These are phyloP conservation scores for Lapara coniferarum DNA, from an alignment of 2,888 invertebrate species.

Conservation along the genomic window DNA sequence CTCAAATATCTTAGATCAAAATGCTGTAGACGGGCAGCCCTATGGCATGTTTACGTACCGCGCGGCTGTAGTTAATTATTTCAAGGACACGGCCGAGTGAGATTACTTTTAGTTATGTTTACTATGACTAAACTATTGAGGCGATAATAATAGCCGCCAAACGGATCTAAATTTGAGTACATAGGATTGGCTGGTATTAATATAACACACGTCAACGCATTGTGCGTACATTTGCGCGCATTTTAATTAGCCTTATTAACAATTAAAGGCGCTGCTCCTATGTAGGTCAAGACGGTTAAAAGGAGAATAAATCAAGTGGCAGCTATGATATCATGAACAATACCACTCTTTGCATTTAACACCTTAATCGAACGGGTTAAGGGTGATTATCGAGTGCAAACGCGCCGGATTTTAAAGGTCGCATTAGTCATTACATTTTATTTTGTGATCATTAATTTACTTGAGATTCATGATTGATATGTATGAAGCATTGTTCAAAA, in stretches of 20 bases:
- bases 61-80: too few species aligned
- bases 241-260: constrained; percentile 83
- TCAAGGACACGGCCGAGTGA: too few species aligned
- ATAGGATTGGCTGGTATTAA: constrained; percentile 6
- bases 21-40: too few species aligned
- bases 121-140: too few species aligned
- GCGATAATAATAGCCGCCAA: not conserved
- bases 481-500: constrained; percentile 10
- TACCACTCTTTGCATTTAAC: constrained; percentile 41
- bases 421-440: constrained; percentile 72
- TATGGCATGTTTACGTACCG: too few species aligned
- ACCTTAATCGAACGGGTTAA: constrained; percentile 47
- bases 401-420: constrained; percentile 59
- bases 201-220: constrained; percentile 36
- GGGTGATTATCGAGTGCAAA: constrained; percentile 43
- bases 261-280: constrained; percentile 81
- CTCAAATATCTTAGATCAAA: too few species aligned
- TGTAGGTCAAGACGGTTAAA: constrained; percentile 81
- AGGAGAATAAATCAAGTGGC: constrained; percentile 80
- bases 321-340: constrained; percentile 75
- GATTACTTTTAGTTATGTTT: too few species aligned
- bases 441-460: constrained; percentile 75
- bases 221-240: constrained; percentile 67
- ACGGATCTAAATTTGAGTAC: constrained; percentile 2
- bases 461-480: constrained; percentile 39